Conservation (phyloP, 2,113 vertebrate genomes). For the Hippoglossus stenolepis region DNA sequence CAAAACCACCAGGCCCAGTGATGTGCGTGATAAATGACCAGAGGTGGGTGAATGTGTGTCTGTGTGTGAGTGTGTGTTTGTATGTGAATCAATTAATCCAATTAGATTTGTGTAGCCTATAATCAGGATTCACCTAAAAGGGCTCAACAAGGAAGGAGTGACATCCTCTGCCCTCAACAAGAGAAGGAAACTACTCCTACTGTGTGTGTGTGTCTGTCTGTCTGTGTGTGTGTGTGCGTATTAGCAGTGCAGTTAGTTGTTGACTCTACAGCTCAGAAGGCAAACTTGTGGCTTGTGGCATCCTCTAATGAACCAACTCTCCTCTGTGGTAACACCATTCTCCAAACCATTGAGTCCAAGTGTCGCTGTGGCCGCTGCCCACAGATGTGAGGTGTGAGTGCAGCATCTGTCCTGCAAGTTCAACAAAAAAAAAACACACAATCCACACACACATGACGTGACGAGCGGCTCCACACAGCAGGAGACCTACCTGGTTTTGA, state of each 20-base stretch:
- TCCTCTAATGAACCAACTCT: conserved; percentile 34
- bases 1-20: conserved; percentile 36
- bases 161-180: not conserved
- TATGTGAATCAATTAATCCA: not conserved
- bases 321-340: conserved; percentile 31
- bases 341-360: conserved; percentile 9
- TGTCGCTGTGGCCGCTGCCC: conserved; percentile 36
- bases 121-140: not conserved
- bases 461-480: not conserved
- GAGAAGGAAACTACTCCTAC: too few relatives aligned
- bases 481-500: conserved; percentile 67
- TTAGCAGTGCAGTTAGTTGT: not conserved
- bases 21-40: conserved; percentile 32
- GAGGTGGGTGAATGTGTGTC: not conserved
- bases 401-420: conserved; percentile 14
- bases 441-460: not conserved
- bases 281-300: conserved; percentile 12
- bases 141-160: too few relatives aligned
- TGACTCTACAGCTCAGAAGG: not conserved
- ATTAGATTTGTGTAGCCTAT: not conserved
- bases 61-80: conserved; percentile 1
- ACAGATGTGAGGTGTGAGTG: not conserved
- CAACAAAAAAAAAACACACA: not conserved
- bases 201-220: too few relatives aligned
- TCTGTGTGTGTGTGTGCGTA: not conserved